A percentile compares a stretch with the other conserved stretches of the same genome.
These are phyloP conservation scores for Drosophila borborema DNA, from an alignment of 2,888 invertebrate genomes.

Conservation along the genomic window DNA sequence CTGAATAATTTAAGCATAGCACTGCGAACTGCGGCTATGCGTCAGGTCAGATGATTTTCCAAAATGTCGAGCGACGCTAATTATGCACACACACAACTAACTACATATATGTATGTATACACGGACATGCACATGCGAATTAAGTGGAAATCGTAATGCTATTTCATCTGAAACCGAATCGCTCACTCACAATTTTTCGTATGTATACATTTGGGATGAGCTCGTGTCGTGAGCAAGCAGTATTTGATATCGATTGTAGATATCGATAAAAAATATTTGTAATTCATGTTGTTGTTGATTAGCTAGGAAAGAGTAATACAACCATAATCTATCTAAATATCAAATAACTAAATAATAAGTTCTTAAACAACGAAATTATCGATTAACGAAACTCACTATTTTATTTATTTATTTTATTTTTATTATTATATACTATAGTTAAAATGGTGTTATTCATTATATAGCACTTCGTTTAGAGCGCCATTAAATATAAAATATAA, in stretches of 20 bases:
- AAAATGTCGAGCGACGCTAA: constrained; percentile 35
- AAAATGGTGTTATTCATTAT: no score
- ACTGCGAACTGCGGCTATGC: constrained; percentile 41
- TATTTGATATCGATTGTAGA: background rate
- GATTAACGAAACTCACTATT: no score
- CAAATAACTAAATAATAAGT: no score
- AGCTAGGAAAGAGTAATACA: no score
- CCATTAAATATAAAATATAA: background rate
- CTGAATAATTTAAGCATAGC: constrained; percentile 55
- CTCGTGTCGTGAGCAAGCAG: background rate
- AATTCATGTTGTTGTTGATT: no score
- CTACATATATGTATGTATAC: background rate
- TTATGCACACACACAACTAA: constrained; percentile 3
- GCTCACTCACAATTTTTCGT: constrained; percentile 2
- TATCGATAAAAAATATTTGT: no score
- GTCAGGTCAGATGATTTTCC: constrained; percentile 53
- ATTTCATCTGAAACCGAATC: constrained; percentile 37
- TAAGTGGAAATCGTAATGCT: constrained; percentile 21
- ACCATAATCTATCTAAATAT: no score
- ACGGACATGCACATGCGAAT: background rate
- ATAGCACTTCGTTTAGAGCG: no score
- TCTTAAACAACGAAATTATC: no score
- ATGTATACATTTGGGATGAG: constrained; percentile 2
- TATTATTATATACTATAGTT: no score
- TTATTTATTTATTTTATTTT: no score